Evolutionary conservation across 2,888 invertebrate species (phyloP), one percentile per base, ranked within the genome.

Genomic region (Sinentomon sp.): DNA sequence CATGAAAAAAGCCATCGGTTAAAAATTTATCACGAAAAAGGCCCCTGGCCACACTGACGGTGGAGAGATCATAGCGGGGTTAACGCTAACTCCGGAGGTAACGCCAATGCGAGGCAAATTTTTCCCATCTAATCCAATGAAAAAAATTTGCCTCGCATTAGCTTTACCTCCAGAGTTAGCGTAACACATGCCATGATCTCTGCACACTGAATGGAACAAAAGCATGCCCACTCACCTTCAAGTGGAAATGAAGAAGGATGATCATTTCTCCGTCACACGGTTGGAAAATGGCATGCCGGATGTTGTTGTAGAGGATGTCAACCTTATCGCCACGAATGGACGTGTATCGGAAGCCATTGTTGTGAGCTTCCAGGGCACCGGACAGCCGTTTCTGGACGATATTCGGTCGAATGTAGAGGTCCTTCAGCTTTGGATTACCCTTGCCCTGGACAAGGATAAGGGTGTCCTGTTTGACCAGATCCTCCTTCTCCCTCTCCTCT

Each of bases 241-340:
- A 63, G 59, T 97, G 89, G 56, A 99, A 99, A 62, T 97, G 97
- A 36, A 99, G 61, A 17, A 99, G 60, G 50, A 99, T 97, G 36
- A 99, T 94, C 92, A 99, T 94, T 61, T 97, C 97, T 39, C 87
- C 82, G 52, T 99, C 94, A 50, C 94, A 94, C 0, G 92, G 92
- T 59, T 92, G 89, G 59, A 94, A 99, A 62, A 97, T 87, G 6
- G 97, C 92, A 52, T 94, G 87, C 53, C 92, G 89, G 44, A 99
- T 94, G 55, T 97, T 99, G 59, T 97, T 97, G 55, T 94, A 97
- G 32, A 97, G 59, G 46, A 97, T 94, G 49, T 97, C 97, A 6
- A 99, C 92, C 63, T 97, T 97, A 50, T 99, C 97, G 5, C 97
- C 97, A 46, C 94, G 68, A n/a, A 97, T 83, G 0, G 94, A 94